Percentiles rank a stretch among this genome's conserved stretches.
phyloP scores from a whole-genome alignment of 1,140 invertebrate species.

The Trachymyrmex cornetzi region DNA sequence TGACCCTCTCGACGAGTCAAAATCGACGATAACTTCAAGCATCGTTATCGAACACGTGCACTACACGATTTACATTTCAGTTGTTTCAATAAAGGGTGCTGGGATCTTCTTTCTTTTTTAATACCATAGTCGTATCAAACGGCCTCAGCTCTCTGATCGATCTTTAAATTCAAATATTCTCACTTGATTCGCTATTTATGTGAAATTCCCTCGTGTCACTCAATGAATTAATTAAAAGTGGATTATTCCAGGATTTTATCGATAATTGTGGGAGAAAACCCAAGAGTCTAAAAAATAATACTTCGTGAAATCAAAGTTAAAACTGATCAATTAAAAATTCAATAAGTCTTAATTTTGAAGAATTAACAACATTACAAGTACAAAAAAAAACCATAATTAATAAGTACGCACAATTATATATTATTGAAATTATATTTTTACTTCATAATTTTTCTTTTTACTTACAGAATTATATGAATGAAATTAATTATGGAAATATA shows the following conservation, averaged over 20 bases:
- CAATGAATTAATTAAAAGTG: constrained; percentile 16
- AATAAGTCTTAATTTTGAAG: background rate
- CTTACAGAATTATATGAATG: background rate
- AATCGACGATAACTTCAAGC: constrained; percentile 44
- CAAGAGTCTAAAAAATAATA: background rate
- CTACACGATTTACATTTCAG: constrained; percentile 45
- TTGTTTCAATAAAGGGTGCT: background rate
- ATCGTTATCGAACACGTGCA: constrained; percentile 14
- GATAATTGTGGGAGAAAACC: background rate
- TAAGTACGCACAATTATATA: background rate
- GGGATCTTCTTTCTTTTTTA: constrained; percentile 19
- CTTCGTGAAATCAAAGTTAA: background rate
- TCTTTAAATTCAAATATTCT: constrained; percentile 43
- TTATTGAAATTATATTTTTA: background rate
- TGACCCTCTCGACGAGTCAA: constrained; percentile 26
- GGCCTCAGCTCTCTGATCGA: background rate
- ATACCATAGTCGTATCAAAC: background rate
- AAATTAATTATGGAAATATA: background rate
- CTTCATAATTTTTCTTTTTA: background rate
- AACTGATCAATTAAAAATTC: background rate
- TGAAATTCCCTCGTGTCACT: background rate
- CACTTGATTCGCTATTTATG: constrained; percentile 22
- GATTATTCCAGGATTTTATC: background rate
- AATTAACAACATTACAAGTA: too few relatives aligned
- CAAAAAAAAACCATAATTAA: background rate